phyloP scores from a whole-genome alignment of 1,140 invertebrate genomes.

The Neotoxoptera formosana region DNA sequence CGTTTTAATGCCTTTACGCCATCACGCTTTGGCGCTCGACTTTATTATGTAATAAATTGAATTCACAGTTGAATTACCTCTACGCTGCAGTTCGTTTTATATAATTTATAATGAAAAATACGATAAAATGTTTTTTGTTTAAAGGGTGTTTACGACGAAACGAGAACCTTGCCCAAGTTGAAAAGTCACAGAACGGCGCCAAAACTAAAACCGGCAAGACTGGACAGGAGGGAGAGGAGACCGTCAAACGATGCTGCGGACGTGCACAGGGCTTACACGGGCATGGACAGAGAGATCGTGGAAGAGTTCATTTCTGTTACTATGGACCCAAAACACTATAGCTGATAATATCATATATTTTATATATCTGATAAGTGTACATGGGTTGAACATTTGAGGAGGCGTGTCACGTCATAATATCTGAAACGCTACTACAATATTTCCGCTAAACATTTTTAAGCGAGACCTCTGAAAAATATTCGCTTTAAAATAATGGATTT shows the following conservation, averaged over 20 bases:
- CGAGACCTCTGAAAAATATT: neutral
- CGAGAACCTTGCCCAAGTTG: conserved; percentile 21
- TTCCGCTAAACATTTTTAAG: neutral
- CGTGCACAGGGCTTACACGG: conserved; percentile 68
- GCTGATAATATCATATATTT: neutral
- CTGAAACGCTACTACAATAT: neutral
- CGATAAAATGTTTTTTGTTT: neutral
- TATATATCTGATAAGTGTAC: neutral
- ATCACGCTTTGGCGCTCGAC: neutral
- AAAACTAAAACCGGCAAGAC: neutral
- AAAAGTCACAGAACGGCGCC: neutral
- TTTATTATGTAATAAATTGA: neutral
- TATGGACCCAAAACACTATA: conserved; percentile 62
- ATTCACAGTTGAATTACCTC: neutral
- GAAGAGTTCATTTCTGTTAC: conserved; percentile 70
- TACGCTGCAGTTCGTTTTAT: neutral
- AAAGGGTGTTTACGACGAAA: neutral
- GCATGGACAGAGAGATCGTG: conserved; percentile 69
- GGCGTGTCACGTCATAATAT: neutral
- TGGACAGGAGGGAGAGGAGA: conserved; percentile 47
- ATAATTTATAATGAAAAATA: neutral
- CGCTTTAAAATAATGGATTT: neutral
- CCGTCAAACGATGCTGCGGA: conserved; percentile 61
- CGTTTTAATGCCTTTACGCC: neutral
- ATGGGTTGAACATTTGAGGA: neutral